Conservation (phyloP, 2,113 vertebrate genomes). For the Bettongia penicillata region DNA sequence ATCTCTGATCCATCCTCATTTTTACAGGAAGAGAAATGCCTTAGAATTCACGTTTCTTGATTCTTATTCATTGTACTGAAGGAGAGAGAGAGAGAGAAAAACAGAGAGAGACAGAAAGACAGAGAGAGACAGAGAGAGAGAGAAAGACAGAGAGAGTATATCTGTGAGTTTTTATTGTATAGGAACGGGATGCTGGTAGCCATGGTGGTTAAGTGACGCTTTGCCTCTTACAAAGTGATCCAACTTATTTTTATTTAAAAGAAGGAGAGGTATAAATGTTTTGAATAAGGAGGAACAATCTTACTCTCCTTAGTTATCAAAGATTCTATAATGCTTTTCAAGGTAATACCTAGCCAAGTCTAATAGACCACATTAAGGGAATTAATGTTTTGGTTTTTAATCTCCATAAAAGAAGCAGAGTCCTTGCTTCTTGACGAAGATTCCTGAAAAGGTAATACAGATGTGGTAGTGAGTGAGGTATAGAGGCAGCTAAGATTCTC, state of each 20-base stretch:
- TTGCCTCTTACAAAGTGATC: not conserved
- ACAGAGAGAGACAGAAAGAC: too few relatives aligned
- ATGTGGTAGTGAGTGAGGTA: not conserved
- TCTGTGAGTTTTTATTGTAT: not conserved
- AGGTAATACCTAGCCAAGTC: not conserved
- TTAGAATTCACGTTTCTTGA: not conserved
- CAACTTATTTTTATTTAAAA: conserved; percentile 21
- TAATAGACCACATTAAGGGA: not conserved
- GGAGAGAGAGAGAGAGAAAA: too few relatives aligned
- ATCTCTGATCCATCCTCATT: not conserved
- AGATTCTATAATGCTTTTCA: conserved; percentile 3
- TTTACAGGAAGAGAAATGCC: not conserved
- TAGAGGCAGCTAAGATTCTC: not conserved
- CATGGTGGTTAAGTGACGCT: not conserved
- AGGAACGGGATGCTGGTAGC: not conserved
- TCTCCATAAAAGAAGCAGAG: not conserved
- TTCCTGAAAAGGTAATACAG: not conserved
- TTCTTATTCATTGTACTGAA: not conserved
- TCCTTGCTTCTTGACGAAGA: not conserved
- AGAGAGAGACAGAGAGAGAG: too few relatives aligned
- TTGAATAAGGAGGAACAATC: not conserved
- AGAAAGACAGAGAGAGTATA: too few relatives aligned
- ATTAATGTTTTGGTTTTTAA: not conserved
- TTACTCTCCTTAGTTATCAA: not conserved
- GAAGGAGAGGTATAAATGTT: not conserved